These are phyloP conservation scores for Popillia japonica DNA, from an alignment of 1,140 invertebrate species.

Conservation along the genomic window DNA sequence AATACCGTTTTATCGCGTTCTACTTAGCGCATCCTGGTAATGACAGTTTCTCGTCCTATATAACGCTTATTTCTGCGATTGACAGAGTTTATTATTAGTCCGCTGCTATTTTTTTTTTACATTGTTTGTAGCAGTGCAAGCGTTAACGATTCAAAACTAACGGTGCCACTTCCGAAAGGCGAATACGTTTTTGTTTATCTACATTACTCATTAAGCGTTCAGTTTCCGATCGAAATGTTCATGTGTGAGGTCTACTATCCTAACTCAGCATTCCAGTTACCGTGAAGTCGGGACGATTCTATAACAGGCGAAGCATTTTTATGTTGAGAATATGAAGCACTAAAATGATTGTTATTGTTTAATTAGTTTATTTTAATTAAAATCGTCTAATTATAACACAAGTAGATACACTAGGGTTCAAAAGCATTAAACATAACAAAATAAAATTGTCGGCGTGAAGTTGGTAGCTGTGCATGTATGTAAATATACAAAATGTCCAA, in stretches of 20 bases:
- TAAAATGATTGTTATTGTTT: too few relatives aligned
- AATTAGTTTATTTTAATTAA: too few relatives aligned
- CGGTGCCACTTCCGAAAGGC: background rate
- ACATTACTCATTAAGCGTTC: background rate
- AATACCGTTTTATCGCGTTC: background rate
- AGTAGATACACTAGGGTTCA: too few relatives aligned
- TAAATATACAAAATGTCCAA: too few relatives aligned
- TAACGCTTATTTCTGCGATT: slow-evolving; percentile 8
- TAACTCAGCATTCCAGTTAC: slow-evolving; percentile 27
- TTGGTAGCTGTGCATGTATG: too few relatives aligned
- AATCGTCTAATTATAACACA: too few relatives aligned
- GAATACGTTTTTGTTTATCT: background rate
- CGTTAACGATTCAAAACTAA: background rate
- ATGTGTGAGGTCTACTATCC: slow-evolving; percentile 9
- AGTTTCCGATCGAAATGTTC: background rate
- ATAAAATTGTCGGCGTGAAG: too few relatives aligned
- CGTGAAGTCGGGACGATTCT: background rate
- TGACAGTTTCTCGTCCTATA: slow-evolving; percentile 22
- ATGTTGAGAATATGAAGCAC: too few relatives aligned
- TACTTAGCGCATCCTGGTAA: background rate
- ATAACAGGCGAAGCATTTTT: too few relatives aligned
- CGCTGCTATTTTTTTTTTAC: background rate
- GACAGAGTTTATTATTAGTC: background rate
- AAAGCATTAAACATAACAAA: too few relatives aligned
- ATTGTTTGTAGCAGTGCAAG: background rate